phyloP scores from a whole-genome alignment of 53 echinoderm and acorn worm genomes.

The Glandiceps talaboti region DNA sequence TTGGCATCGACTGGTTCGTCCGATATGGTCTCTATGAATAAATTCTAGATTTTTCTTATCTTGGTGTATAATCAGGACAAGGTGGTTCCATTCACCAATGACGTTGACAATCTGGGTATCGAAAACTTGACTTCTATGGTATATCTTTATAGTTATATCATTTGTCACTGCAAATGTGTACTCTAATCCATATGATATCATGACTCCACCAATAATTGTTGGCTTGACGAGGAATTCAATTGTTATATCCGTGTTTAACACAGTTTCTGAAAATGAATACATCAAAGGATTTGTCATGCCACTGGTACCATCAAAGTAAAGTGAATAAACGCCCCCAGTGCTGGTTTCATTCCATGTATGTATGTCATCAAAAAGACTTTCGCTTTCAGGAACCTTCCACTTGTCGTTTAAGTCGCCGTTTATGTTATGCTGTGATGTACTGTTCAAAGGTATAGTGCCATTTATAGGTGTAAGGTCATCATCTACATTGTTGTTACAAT shows the following conservation, averaged over 20 bases:
- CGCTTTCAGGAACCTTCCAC: conserved; percentile 42
- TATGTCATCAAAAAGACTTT: conserved; percentile 39
- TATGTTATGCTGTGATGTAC: conserved; percentile 36
- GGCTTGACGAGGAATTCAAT: conserved; percentile 52
- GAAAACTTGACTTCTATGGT: conserved; percentile 20
- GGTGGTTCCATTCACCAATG: conserved; percentile 45
- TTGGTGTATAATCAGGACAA: conserved; percentile 30
- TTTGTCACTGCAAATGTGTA: conserved; percentile 38
- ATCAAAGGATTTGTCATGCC: conserved; percentile 41
- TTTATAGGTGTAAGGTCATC: conserved; percentile 27
- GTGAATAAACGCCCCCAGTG: conserved; percentile 49
- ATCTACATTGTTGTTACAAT: conserved; percentile 31
- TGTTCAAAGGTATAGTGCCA: conserved; percentile 14
- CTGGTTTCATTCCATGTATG: conserved; percentile 25
- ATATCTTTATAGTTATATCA: conserved; percentile 38
- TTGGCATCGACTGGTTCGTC: conserved; percentile 26
- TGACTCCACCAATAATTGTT: conserved; percentile 40
- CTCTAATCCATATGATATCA: conserved; percentile 44
- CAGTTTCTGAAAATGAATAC: conserved; percentile 3
- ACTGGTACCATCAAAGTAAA: conserved; percentile 45
- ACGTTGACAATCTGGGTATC: conserved; percentile 43
- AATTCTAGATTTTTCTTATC: conserved; percentile 29
- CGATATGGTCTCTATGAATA: conserved; percentile 23
- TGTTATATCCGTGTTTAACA: conserved; percentile 27
- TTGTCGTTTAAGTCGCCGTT: conserved; percentile 22